These are phyloP conservation scores for Sturnus vulgaris DNA, from an alignment of 2,113 vertebrate species.

Conservation along the genomic window DNA sequence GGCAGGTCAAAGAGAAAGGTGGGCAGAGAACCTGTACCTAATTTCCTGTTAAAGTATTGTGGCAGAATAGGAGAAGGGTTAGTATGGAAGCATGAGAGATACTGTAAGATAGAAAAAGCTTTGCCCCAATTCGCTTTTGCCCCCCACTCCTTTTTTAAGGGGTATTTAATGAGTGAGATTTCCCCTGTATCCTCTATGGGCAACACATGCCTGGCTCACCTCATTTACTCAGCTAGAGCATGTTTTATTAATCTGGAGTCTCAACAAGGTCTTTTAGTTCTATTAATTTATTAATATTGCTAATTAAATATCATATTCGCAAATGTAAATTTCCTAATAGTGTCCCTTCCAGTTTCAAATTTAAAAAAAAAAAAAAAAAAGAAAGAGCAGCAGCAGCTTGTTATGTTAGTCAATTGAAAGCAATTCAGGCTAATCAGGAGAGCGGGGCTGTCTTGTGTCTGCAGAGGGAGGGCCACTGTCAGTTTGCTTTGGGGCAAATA, in stretches of 20 bases:
- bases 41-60: neutral
- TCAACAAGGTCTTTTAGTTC: conserved; percentile 74
- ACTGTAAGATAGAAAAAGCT: neutral
- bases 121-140: neutral
- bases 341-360: conserved; percentile 75
- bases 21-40: neutral
- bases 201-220: conserved; percentile 24
- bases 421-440: conserved; percentile 56
- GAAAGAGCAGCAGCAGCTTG: conserved; percentile 48
- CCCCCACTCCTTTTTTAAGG: neutral
- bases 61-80: neutral
- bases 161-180: neutral
- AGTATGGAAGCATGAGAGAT: neutral
- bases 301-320: conserved; percentile 83
- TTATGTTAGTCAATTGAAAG: conserved; percentile 67
- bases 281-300: conserved; percentile 83
- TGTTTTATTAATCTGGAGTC: conserved; percentile 79
- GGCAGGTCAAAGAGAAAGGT: neutral
- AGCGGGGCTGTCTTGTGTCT: neutral
- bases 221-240: conserved; percentile 58
- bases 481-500: conserved; percentile 32
- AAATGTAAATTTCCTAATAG: conserved; percentile 84
- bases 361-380: conserved; percentile 56
- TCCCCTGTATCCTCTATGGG: neutral
- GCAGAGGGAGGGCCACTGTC: neutral